Evolutionary conservation across 2,113 vertebrate species (phyloP), one percentile per base, ranked within the genome.

Genomic region (Sinosuthora webbiana): DNA sequence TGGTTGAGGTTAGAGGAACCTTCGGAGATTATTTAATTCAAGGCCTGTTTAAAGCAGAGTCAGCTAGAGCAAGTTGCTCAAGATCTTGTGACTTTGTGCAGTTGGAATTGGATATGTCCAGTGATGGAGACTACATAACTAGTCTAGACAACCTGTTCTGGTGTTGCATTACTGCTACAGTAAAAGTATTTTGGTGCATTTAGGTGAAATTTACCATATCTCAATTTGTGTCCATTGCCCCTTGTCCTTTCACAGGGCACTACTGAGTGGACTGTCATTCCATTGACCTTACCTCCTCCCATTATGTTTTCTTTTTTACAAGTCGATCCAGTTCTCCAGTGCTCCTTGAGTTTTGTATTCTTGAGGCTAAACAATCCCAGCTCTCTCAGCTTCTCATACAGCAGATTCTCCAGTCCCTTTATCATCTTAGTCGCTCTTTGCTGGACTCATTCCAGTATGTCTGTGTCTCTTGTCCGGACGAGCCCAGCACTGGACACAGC

Each of bases 291-390:
- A 19, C 12, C 56, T 44, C 22, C 22, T 60, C 42, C 11, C 0
- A 0, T 24, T 44, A 8, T 0, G 2, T 2, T 50, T 31, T 73
- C 10, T 50, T 74, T 41, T 16, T 52, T 39, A 22, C 18, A 65
- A 55, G 31, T 15, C 2, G 1, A 10, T 63, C 22, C 37, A 47
- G 47, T 73, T 62, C 23, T 35, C 12, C 11, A 57, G 1, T 42
- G 23, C 12, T 35, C 19, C 30, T 47, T 63, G 47, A n/a, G 14
- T 63, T n/a, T 65, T 64, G 6, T 68, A 3, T 74, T 73, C 49
- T 42, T 57, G 39, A 60, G 45, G 13, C 21, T 53, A 42, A 79
- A 33, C 15, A 57, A 33, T 59, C 68, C 23, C 27, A 57, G 37
- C 22, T 57, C 18, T 73, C 22, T 57, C 50, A 73, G 31, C 31